Percentiles rank a stretch among this genome's conserved stretches.
Evolutionary conservation across 2,113 vertebrate genomes (phyloP).

Genomic region (Tetrao urogallus): DNA sequence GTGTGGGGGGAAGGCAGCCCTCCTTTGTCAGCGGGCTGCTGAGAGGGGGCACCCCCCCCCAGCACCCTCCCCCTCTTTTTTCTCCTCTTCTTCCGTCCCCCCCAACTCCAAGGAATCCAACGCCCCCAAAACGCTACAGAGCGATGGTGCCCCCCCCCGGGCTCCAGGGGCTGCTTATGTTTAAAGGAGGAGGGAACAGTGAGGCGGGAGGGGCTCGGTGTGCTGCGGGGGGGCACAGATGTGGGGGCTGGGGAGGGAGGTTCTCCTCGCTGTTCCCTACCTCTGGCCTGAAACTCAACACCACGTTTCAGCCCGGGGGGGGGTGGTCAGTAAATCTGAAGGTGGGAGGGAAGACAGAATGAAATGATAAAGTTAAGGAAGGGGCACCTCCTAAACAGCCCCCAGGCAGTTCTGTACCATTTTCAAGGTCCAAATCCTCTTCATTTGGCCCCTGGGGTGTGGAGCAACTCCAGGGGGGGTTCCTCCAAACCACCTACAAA

Average conservation of each 20-base stretch:
- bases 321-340: constrained; percentile 84
- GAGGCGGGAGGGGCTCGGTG: no score
- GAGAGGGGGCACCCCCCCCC: no score
- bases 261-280: no score
- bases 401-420: constrained; percentile 66
- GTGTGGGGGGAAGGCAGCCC: neutral
- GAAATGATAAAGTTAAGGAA: no score
- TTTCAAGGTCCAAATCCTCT: constrained; percentile 88
- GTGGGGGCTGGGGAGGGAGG: no score
- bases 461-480: constrained; percentile 86
- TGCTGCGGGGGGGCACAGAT: no score
- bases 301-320: constrained; percentile 87
- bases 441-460: constrained; percentile 79
- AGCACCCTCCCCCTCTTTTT: no score
- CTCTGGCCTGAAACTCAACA: constrained; percentile 80
- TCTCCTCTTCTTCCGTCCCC: neutral
- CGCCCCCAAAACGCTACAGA: constrained; percentile 63
- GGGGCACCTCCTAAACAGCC: no score
- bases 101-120: constrained; percentile 78
- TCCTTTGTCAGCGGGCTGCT: no score
- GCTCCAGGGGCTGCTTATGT: no score
- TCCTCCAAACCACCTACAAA: constrained; percentile 89
- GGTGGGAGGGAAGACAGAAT: no score
- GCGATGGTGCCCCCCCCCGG: neutral
- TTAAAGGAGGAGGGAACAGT: neutral